phyloP scores from a whole-genome alignment of 2,888 invertebrate species.

The Troides helena region DNA sequence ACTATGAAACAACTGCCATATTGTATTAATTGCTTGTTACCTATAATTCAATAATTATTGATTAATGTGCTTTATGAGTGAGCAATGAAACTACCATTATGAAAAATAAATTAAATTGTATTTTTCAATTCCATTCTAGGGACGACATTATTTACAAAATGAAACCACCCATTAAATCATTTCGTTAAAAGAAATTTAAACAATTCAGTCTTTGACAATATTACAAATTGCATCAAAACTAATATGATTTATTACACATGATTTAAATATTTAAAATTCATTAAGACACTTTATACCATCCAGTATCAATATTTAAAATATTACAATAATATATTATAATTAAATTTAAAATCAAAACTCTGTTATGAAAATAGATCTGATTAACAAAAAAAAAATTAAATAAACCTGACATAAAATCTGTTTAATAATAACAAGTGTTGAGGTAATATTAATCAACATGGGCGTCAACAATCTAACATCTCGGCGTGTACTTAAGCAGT shows the following conservation, averaged over 20 bases:
- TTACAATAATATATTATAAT: constrained; percentile 14
- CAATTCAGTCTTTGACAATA: constrained; percentile 70
- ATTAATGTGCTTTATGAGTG: constrained; percentile 24
- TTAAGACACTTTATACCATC: constrained; percentile 10
- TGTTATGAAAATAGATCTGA: constrained; percentile 29
- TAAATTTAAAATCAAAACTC: constrained; percentile 16
- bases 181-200: constrained; percentile 56
- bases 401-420: constrained; percentile 33
- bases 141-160: constrained; percentile 59
- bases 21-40: constrained; percentile 33
- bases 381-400: constrained; percentile 34
- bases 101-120: constrained; percentile 73
- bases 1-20: constrained; percentile 33
- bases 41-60: constrained; percentile 19
- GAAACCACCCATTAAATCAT: constrained; percentile 46
- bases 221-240: constrained; percentile 53
- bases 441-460: constrained; percentile 37
- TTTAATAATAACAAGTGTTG: constrained; percentile 42
- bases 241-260: constrained; percentile 17
- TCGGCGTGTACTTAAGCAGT: constrained; percentile 15
- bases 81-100: constrained; percentile 56
- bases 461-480: constrained; percentile 30
- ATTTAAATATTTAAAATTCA: constrained; percentile 9
- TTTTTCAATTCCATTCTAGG: constrained; percentile 64
- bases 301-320: constrained; percentile 12